Percentiles rank a stretch among this genome's conserved stretches.
Conservation (phyloP, 2,888 invertebrate species). For the Ditylenchus weischeri region DNA sequence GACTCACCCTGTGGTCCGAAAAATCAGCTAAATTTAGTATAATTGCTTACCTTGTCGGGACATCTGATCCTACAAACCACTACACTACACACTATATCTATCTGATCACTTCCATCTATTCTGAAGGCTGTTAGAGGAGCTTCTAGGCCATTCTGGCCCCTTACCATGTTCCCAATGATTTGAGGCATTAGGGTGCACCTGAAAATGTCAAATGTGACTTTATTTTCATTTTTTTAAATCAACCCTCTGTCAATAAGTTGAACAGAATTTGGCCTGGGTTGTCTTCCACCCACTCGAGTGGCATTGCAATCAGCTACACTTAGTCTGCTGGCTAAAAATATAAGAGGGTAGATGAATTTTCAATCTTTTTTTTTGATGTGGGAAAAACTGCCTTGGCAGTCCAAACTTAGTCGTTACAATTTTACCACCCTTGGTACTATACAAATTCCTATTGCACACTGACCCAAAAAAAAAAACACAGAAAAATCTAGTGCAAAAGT, state of each 20-base stretch:
- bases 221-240: not conserved
- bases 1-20: too few species aligned
- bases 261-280: slow-evolving; percentile 44
- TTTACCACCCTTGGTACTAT: too few species aligned
- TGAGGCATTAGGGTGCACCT: slow-evolving; percentile 54
- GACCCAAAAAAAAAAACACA: too few species aligned
- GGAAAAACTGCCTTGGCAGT: too few species aligned
- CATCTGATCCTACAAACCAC: slow-evolving; percentile 37
- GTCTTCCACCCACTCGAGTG: slow-evolving; percentile 50
- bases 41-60: slow-evolving; percentile 8
- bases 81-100: slow-evolving; percentile 48
- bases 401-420: too few species aligned
- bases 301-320: slow-evolving; percentile 55
- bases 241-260: slow-evolving; percentile 51
- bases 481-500: too few species aligned
- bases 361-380: too few species aligned
- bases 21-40: too few species aligned
- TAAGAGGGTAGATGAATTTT: not conserved
- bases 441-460: too few species aligned
- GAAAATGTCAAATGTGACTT: not conserved
- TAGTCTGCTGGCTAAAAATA: slow-evolving; percentile 39
- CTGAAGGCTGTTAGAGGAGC: slow-evolving; percentile 55
- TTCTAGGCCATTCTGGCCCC: slow-evolving; percentile 43
- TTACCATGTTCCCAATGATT: slow-evolving; percentile 49
- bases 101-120: slow-evolving; percentile 55